Evolutionary conservation across 2,888 invertebrate species (phyloP).

Genomic region (Cerastis rubricosa): DNA sequence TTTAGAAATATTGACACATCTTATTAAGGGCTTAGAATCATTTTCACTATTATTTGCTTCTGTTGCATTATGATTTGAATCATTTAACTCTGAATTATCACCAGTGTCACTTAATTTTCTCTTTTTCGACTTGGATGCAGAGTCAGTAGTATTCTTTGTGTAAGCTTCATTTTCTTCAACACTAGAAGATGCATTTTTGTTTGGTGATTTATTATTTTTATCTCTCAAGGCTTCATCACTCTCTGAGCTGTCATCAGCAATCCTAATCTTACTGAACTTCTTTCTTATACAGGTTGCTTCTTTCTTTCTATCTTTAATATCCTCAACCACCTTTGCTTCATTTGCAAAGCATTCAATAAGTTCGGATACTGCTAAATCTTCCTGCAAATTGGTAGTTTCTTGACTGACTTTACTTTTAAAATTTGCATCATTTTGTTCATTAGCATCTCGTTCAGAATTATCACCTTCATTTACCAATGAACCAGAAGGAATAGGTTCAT

Average conservation of each 20-base stretch:
- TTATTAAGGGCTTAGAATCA: conserved; percentile 75
- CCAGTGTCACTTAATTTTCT: conserved; percentile 30
- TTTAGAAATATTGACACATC: conserved; percentile 85
- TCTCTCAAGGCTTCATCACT: conserved; percentile 48
- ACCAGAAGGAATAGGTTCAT: neutral
- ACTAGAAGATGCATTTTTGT: conserved; percentile 34
- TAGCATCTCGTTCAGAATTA: conserved; percentile 2
- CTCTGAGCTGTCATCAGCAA: conserved; percentile 71
- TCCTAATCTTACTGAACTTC: conserved; percentile 65
- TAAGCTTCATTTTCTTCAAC: conserved; percentile 29
- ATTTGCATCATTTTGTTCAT: conserved; percentile 9
- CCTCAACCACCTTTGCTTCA: conserved; percentile 37
- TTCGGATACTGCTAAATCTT: conserved; percentile 40
- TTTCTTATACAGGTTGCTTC: conserved; percentile 46
- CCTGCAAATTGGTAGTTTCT: neutral
- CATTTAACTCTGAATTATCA: conserved; percentile 2
- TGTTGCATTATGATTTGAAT: conserved; percentile 35
- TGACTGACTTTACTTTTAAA: neutral
- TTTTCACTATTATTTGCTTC: conserved; percentile 27
- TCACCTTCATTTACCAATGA: neutral
- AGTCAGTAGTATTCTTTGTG: conserved; percentile 6
- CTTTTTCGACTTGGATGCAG: conserved; percentile 44
- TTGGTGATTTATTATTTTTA: conserved; percentile 38
- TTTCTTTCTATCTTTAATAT: conserved; percentile 24
- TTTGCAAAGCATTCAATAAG: conserved; percentile 52